These are phyloP conservation scores for Clarias laeviceps DNA, from an alignment of 2,797 vertebrate genomes.

Conservation along the genomic window DNA sequence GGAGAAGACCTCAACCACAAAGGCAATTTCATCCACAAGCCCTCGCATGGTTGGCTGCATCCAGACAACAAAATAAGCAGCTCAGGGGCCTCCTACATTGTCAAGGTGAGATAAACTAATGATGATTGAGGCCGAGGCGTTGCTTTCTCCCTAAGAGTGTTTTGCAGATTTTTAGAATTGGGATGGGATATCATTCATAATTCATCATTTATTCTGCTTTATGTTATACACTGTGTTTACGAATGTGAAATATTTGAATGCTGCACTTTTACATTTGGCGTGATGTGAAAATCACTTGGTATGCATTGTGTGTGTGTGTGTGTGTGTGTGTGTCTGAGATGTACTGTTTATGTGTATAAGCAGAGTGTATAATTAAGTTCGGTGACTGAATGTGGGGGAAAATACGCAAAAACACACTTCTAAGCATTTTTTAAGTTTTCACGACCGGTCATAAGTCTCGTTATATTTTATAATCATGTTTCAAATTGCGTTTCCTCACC, in stretches of 20 bases:
- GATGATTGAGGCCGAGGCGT: too few species aligned
- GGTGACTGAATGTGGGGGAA: background rate
- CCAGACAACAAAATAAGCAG: constrained; percentile 87
- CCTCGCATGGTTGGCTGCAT: constrained; percentile 91
- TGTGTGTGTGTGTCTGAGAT: background rate
- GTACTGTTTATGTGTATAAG: background rate
- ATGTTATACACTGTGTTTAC: too few species aligned
- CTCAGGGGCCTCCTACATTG: constrained; percentile 88
- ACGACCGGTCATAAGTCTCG: background rate
- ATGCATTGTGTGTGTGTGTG: too few species aligned
- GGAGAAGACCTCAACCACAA: constrained; percentile 86
- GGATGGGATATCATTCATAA: background rate
- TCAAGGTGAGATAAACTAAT: constrained; percentile 81
- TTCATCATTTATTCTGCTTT: background rate
- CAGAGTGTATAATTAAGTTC: background rate
- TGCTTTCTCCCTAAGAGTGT: background rate
- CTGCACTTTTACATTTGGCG: background rate
- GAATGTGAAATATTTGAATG: too few species aligned
- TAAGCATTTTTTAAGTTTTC: background rate
- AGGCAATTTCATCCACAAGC: constrained; percentile 90
- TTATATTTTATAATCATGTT: background rate
- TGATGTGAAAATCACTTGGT: background rate
- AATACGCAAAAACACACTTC: background rate
- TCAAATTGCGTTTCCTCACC: background rate
- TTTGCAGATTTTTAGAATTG: background rate